Percentiles rank a stretch among this genome's conserved stretches.
These are phyloP conservation scores for Anguilla obscura DNA, from an alignment of 2,797 vertebrate species.

Conservation along the genomic window DNA sequence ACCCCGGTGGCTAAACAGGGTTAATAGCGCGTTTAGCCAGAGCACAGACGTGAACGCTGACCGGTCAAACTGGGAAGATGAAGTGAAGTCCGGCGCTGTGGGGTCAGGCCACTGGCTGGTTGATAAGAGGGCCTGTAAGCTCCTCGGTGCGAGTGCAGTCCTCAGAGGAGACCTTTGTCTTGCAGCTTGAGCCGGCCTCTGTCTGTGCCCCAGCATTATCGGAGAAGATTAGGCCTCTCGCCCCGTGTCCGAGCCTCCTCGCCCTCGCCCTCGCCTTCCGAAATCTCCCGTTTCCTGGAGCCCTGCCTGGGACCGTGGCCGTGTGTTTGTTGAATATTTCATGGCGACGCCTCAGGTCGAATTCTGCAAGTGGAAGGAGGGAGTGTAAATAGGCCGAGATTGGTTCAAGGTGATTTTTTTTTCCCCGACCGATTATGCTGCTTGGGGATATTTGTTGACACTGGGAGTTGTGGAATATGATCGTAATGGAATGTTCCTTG, in stretches of 20 bases:
- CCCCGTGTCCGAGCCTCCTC: conserved; percentile 53
- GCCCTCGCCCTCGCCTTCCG: background rate
- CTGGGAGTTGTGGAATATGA: background rate
- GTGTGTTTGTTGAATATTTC: background rate
- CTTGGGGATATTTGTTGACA: background rate
- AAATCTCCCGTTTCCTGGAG: background rate
- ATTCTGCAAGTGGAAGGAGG: background rate
- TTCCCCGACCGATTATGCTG: background rate
- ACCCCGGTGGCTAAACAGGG: background rate
- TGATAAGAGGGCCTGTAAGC: conserved; percentile 53
- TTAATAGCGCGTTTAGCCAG: background rate
- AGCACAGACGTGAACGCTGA: no score
- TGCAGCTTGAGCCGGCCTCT: conserved; percentile 52
- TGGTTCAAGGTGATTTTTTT: background rate
- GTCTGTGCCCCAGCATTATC: conserved; percentile 64
- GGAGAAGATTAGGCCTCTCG: conserved; percentile 59
- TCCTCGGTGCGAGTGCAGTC: background rate
- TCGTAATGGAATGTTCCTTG: background rate
- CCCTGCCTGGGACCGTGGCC: background rate
- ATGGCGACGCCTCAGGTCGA: background rate
- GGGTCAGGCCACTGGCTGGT: conserved; percentile 39
- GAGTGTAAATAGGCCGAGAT: background rate
- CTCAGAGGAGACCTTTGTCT: conserved; percentile 60
- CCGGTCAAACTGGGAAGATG: no score
- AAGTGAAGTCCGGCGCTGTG: background rate